Evolutionary conservation across 2,888 invertebrate genomes (phyloP), one percentile per base, ranked within the genome.

Genomic region (Neria commutata): DNA sequence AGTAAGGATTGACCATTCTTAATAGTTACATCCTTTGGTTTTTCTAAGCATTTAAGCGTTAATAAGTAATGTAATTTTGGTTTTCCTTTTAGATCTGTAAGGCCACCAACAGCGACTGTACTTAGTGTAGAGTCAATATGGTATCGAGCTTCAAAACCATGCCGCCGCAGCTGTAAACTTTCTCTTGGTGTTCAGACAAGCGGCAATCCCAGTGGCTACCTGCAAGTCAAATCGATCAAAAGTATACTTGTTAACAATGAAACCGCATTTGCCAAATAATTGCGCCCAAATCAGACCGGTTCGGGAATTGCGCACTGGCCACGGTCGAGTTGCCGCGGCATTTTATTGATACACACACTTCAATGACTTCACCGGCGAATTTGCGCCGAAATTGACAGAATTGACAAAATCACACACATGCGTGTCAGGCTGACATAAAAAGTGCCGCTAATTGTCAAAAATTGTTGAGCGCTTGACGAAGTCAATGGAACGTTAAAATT

Each of bases 401-500:
- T 73, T 66, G 75, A 70, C 71, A 67, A 67, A 68, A 62, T 73
- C 67, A 67, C 64, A 67, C 16, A 26, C 56, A 46, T 48, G 40
- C 37, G 56, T 54, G 58, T 54, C 56, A 40, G 29, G 25, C 48
- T 53, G 53, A 70, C 68, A 72, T 75, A 65, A 75, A 75, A 73
- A 71, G 65, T 66, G 67, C 72, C 76, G 74, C 75, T 73, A 75
- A 76, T 75, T 76, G 73, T 71, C 68, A 67, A 71, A 73, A 75
- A 73, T 74, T 69, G 72, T 74, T 74, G 49, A 65, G 59, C 66
- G 67, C 69, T 67, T 66, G 34, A 23, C 25, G 37, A 23, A 33
- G 52, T 16, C 56, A 33, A 49, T 46, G 25, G 11, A 16, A 21
- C 16, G 52, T 61, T 45, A 17, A 24, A 29, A 40, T 17, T 17